A percentile compares a stretch with the other conserved stretches of the same genome.
These are phyloP conservation scores for Oncorhynchus kisutch DNA, from an alignment of 2,113 vertebrate species.

Conservation along the genomic window DNA sequence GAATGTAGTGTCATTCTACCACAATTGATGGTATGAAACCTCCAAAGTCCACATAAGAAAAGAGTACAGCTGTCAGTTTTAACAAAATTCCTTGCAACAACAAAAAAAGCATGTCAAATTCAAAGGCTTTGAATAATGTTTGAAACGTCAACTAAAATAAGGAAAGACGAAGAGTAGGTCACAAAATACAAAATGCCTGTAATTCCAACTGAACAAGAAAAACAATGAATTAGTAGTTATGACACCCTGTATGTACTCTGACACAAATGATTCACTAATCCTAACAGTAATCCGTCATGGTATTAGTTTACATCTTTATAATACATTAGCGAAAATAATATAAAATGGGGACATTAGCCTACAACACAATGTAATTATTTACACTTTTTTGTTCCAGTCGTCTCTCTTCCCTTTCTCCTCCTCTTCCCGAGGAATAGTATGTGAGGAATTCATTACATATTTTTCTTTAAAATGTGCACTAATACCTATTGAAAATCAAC, in stretches of 20 bases:
- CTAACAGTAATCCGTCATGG: neutral
- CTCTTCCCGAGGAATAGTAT: neutral
- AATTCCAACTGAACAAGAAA: slow-evolving; percentile 6
- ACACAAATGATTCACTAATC: slow-evolving; percentile 15
- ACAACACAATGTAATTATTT: slow-evolving; percentile 26
- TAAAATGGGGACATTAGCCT: neutral
- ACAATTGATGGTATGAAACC: neutral
- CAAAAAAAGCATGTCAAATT: slow-evolving; percentile 37
- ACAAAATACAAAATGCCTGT: too few species aligned
- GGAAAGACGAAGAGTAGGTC: too few species aligned
- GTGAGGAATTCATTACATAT: neutral
- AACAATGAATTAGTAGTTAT: slow-evolving; percentile 18
- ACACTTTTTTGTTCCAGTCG: slow-evolving; percentile 31
- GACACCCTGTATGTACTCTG: slow-evolving; percentile 33
- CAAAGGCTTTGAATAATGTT: slow-evolving; percentile 2
- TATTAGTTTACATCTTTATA: neutral
- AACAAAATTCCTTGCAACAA: slow-evolving; percentile 49
- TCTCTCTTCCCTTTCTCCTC: neutral
- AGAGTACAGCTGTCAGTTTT: slow-evolving; percentile 37
- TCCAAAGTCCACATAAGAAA: slow-evolving; percentile 18
- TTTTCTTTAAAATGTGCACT: slow-evolving; percentile 26
- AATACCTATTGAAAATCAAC: slow-evolving; percentile 38
- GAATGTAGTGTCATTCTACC: neutral
- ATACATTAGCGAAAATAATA: neutral
- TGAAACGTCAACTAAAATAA: neutral